Base-by-base conservation (phyloP, 2,888 invertebrate species). In the Zeuzera pyrina region DNA sequence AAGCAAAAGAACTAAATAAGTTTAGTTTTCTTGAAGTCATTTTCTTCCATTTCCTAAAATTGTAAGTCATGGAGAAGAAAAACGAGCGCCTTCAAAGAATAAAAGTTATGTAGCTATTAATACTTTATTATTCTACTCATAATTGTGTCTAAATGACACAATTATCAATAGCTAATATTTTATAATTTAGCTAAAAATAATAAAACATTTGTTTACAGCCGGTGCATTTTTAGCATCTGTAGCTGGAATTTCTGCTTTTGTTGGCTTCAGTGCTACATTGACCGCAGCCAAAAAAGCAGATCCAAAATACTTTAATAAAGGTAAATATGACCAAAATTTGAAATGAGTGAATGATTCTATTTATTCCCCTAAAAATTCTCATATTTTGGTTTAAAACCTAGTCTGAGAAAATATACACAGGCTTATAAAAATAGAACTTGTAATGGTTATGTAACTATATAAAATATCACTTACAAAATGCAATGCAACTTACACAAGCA, bases 191-290 rank as follows among this genome's bases (percentile, higher is more conserved):
- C 8, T 6, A 19, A 19, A 19, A 6, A 6, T 8, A 19, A 19
- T 8, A 19, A 15, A 8, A 3, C 15, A 3, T 36, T 35, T 32
- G 34, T 23, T 81, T 85, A 38, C 66, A 92, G 92, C 89, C 56
- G 88, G 87, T 29, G 69, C 89, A 38, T 93, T 93, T 65, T 61
- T 94, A 30, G 85, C 89, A 14, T 79, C 90, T 22, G 86, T 93
- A 7, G 88, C 92, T 31, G 94, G 95, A 4, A 79, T 93, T 28
- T 92, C 95, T 1, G 89, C 93, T 2, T 57, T 94, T 6, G 84
- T 90, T 48, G 95, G 96, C 3, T 97, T 97, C 67, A 89, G 93
- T 13, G 85, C 88, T 34, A 91, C 95, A 5, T 47, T 97, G 26
- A 87, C 91, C 10, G 85, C 89, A 33, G 91, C 91, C 0, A 94